Evolutionary conservation across 2,113 vertebrate species (phyloP).

Genomic region (Varanus salvator): DNA sequence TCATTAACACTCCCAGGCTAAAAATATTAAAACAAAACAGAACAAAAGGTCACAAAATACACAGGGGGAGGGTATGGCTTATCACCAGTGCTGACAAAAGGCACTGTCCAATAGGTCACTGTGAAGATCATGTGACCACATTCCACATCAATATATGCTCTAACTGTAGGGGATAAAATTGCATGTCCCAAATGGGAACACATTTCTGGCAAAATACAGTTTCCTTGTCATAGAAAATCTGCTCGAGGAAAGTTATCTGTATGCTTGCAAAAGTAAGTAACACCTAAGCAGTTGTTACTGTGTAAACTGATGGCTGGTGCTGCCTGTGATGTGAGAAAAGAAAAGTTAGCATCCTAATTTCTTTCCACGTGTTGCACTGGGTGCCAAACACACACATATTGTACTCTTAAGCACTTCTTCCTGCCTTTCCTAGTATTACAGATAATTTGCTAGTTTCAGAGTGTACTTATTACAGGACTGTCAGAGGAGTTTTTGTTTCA

Average conservation of each 20-base stretch:
- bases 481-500: constrained; percentile 91
- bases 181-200: neutral
- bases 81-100: neutral
- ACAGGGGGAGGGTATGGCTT: neutral
- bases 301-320: neutral
- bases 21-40: neutral
- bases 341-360: constrained; percentile 63
- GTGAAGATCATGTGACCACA: neutral
- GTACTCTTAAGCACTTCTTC: constrained; percentile 77
- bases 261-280: constrained; percentile 47
- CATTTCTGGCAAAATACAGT: neutral
- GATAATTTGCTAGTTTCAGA: constrained; percentile 88
- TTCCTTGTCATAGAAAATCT: neutral
- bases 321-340: constrained; percentile 48
- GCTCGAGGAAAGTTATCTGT: constrained; percentile 11
- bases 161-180: neutral
- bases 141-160: neutral
- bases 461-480: constrained; percentile 88
- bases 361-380: constrained; percentile 62
- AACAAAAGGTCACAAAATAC: neutral
- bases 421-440: constrained; percentile 83
- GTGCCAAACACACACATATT: constrained; percentile 74
- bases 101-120: neutral
- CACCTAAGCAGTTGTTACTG: constrained; percentile 19
- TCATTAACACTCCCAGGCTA: neutral